Evolutionary conservation across 1,140 invertebrate species (phyloP), one percentile per base, ranked within the genome.

Genomic region (Hydropsyche tenuis): DNA sequence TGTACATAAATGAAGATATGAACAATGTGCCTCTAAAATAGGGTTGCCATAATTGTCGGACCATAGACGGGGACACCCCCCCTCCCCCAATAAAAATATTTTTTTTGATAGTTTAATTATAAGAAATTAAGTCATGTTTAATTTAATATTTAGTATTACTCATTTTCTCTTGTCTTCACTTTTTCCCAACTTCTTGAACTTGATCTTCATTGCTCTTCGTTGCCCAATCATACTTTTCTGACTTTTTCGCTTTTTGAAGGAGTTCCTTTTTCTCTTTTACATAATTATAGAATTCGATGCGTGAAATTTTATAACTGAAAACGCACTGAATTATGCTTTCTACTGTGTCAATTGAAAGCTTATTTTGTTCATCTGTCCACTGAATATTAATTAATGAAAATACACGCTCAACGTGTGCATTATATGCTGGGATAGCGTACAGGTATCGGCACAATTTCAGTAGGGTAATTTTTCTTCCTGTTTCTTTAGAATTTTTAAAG

Each of bases 271-370:
- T 51, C 14, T 14, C 14, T 14, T 51, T 51, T 51, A 51, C 14
- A 51, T 51, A 51, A 51, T 51, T 51, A 51, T 51, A 51, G 46
- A 51, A 51, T 51, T 51, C 46, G 46, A 51, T 51, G 46, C 46
- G 14, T 51, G 46, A 51, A 3, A 51, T 51, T 51, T 51, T 14
- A 51, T 51, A 51, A 51, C 14, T 51, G 3, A 51, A 51, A 16
- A 51, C 14, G 18, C 4, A 51, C 14, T 51, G 46, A 51, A 51
- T 51, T 51, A 51, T 20, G 46, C 46, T 51, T 51, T 51, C 14
- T 20, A 51, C 4, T 51, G 46, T 51, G 46, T 51, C 46, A 51
- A 51, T 51, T 16, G 46, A 51, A 5, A 51, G 46, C 46, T n/a
- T 16, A 51, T 51, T 51, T n/a, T 14, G 46, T 20, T 51, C 18